Evolutionary conservation across 2,888 invertebrate genomes (phyloP).

Genomic region (Apeira syringaria): DNA sequence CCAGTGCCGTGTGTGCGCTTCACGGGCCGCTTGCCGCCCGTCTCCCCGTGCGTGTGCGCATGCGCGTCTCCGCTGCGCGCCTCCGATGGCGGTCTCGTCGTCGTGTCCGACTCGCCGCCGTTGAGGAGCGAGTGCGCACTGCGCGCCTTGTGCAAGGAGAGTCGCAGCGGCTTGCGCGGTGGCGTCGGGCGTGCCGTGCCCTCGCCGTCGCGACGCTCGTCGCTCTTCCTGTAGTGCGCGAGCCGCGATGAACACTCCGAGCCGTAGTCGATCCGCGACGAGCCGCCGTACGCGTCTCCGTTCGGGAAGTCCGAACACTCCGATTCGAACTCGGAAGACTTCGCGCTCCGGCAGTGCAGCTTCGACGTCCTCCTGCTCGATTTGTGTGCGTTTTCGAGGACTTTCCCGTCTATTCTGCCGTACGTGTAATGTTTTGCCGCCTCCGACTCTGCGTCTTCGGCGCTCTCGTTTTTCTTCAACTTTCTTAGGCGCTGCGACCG

Average conservation of each 20-base stretch:
- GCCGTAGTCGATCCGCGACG: slow-evolving; percentile 79
- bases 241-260: slow-evolving; percentile 79
- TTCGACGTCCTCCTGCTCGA: slow-evolving; percentile 74
- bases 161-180: slow-evolving; percentile 92
- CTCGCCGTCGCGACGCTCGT: slow-evolving; percentile 49
- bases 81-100: slow-evolving; percentile 34
- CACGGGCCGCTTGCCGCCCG: slow-evolving; percentile 79
- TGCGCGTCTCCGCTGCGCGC: too few relatives aligned
- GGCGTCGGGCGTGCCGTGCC: slow-evolving; percentile 88
- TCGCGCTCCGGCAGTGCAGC: slow-evolving; percentile 85
- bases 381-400: slow-evolving; percentile 80
- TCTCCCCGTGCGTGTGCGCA: too few relatives aligned
- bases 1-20: slow-evolving; percentile 82
- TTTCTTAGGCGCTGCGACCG: slow-evolving; percentile 71
- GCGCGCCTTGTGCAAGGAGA: slow-evolving; percentile 92
- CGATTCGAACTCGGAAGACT: slow-evolving; percentile 91
- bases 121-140: slow-evolving; percentile 87
- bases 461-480: slow-evolving; percentile 66
- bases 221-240: slow-evolving; percentile 70
- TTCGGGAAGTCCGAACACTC: slow-evolving; percentile 84
- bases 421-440: slow-evolving; percentile 75
- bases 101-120: slow-evolving; percentile 72
- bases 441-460: slow-evolving; percentile 75
- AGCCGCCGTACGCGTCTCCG: slow-evolving; percentile 68
- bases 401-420: slow-evolving; percentile 76